Percentiles rank a stretch among this genome's conserved stretches.
These are phyloP conservation scores for Scrobipalpa costella DNA, from an alignment of 2,888 invertebrate species.

Conservation along the genomic window DNA sequence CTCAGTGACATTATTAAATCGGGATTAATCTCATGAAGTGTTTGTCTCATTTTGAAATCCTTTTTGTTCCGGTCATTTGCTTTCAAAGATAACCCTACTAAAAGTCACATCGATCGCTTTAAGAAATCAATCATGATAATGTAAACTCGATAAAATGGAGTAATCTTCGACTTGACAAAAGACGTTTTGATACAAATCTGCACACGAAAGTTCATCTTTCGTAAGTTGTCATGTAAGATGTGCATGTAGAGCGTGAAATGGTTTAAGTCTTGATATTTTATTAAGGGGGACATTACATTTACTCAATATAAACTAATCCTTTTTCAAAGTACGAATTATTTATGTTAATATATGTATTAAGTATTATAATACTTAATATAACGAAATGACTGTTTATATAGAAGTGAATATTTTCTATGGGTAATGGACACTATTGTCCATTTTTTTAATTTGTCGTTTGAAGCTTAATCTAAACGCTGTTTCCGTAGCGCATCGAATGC, in stretches of 20 bases:
- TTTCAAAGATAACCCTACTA: slow-evolving; percentile 35
- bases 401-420: not conserved
- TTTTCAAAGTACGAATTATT: no score
- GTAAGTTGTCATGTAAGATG: slow-evolving; percentile 17
- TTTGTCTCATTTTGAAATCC: slow-evolving; percentile 61
- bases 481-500: slow-evolving; percentile 26
- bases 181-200: not conserved
- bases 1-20: slow-evolving; percentile 63
- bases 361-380: no score
- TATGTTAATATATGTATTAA: no score
- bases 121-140: slow-evolving; percentile 25
- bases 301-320: not conserved
- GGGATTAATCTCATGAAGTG: slow-evolving; percentile 55
- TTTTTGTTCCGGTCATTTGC: slow-evolving; percentile 62
- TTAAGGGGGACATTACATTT: not conserved
- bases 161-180: slow-evolving; percentile 11
- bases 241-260: slow-evolving; percentile 20
- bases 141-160: slow-evolving; percentile 18
- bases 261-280: slow-evolving; percentile 5
- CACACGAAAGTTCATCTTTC: slow-evolving; percentile 21
- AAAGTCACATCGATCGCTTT: slow-evolving; percentile 19
- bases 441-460: not conserved
- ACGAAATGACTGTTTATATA: no score
- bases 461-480: not conserved
- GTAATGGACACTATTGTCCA: not conserved